Base-by-base conservation (phyloP, 2,888 invertebrate genomes). In the Polydrusus pterygomalis region DNA sequence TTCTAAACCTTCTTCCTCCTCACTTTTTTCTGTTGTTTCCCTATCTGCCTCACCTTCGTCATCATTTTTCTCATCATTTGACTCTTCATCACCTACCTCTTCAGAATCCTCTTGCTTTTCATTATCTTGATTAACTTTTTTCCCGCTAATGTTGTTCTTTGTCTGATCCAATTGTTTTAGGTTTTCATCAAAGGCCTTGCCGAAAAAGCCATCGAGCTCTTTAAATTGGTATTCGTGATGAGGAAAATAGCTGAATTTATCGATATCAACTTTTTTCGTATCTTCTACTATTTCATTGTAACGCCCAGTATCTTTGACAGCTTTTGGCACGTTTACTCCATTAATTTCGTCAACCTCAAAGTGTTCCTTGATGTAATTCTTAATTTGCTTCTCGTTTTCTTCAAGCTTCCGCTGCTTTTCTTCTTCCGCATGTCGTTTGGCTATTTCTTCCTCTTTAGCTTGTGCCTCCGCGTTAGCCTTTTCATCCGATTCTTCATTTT, bases 301-400 rank as follows among this genome's bases (percentile, higher is more conserved):
- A 64, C 63, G 68, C 9, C 43, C 56, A 15, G 71, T 77, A 20
- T 75, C 75, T 63, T 78, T 78, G 5, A 78, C 68, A 10, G 54
- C 75, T 25, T 67, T 76, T 8, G 77, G 70, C 5, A 78, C 70
- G 11, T 69, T 62, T 8, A 77, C 43, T 17, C 78, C 77, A 40
- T 78, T 74, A 5, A 79, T 77, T 40, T 79, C 64, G 43, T 80
- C 79, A 18, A 79, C 75, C 15, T 79, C 77, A 67, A 80, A 80
- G 40, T 77, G 74, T 30, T 80, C 77, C 0, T 76, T 70, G 38
- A 79, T 78, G n/a, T 76, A 76, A 8, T 78, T 73, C 10, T 64
- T 74, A n/a, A 77, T 40, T 18, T 69, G 60, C 58, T 76, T 75
- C 64, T 74, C 77, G 51, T 76, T 76, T 69, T 74, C 77, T 45